Percentiles rank a stretch among this genome's conserved stretches.
These are phyloP conservation scores for Menidia beryllina DNA, from an alignment of 2,113 vertebrate genomes.

Conservation along the genomic window DNA sequence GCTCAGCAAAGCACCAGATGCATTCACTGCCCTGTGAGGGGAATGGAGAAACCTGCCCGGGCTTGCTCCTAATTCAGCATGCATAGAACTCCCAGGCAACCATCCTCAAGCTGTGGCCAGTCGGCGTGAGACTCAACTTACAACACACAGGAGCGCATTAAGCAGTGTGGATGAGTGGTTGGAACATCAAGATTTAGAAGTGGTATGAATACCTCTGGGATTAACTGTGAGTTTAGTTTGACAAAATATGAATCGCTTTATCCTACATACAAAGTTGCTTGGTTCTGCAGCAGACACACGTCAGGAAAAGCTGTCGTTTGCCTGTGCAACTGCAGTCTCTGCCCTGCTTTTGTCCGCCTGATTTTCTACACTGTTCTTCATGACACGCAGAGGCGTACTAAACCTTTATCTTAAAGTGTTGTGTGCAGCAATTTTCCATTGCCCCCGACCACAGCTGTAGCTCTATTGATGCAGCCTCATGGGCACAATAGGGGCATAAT, in stretches of 20 bases:
- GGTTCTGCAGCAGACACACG: slow-evolving; percentile 41
- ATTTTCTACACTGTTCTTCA: slow-evolving; percentile 39
- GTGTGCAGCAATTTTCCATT: slow-evolving; percentile 68
- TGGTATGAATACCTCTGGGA: slow-evolving; percentile 11
- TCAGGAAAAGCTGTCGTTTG: slow-evolving; percentile 6
- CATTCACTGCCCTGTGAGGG: slow-evolving; percentile 42
- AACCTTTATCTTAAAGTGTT: slow-evolving; percentile 69
- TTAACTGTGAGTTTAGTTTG: background rate
- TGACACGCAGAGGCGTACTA: slow-evolving; percentile 32
- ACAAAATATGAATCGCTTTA: background rate
- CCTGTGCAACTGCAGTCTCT: background rate
- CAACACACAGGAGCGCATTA: slow-evolving; percentile 9
- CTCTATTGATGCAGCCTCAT: slow-evolving; percentile 60
- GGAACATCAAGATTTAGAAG: slow-evolving; percentile 24
- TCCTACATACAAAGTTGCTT: background rate
- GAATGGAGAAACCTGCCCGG: slow-evolving; percentile 59
- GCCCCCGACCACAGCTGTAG: slow-evolving; percentile 29
- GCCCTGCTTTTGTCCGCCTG: slow-evolving; percentile 14
- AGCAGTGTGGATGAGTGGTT: background rate
- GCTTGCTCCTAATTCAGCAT: slow-evolving; percentile 60
- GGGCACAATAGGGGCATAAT: slow-evolving; percentile 72
- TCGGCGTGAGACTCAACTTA: slow-evolving; percentile 9
- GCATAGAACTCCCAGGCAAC: slow-evolving; percentile 57
- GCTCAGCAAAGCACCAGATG: slow-evolving; percentile 51
- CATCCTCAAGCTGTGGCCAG: slow-evolving; percentile 32